These are phyloP conservation scores for Lontra canadensis DNA, from an alignment of 2,113 vertebrate genomes.

Conservation along the genomic window DNA sequence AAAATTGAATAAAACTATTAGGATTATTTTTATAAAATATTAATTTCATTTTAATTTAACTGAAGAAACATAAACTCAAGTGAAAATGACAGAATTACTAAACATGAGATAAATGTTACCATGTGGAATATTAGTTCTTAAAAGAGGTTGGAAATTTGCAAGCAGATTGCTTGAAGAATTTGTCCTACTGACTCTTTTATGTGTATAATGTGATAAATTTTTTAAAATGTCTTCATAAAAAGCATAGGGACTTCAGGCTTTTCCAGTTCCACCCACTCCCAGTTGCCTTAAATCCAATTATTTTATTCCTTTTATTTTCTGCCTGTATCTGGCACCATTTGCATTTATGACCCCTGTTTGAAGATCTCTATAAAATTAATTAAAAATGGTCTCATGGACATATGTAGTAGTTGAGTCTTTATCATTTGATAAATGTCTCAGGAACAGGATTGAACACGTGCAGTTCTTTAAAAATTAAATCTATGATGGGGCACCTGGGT, in stretches of 20 bases:
- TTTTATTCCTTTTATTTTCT: not conserved
- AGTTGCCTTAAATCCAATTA: not conserved
- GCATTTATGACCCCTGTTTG: not conserved
- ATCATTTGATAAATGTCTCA: not conserved
- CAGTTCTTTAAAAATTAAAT: not conserved
- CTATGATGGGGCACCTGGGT: no score
- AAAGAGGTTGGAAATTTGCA: not conserved
- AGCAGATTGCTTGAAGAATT: not conserved
- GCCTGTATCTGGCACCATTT: not conserved
- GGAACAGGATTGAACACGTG: not conserved
- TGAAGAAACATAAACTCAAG: not conserved
- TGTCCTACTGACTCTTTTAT: not conserved
- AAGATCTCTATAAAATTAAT: slow-evolving; percentile 12
- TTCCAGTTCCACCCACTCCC: not conserved
- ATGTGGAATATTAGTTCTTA: not conserved
- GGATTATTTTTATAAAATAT: not conserved
- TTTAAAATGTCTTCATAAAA: not conserved
- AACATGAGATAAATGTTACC: not conserved
- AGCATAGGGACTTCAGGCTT: not conserved
- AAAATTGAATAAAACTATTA: not conserved
- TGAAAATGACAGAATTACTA: not conserved
- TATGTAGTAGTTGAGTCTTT: not conserved
- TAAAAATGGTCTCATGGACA: not conserved
- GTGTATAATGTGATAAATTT: not conserved
- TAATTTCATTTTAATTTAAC: not conserved